Evolutionary conservation across 1,140 invertebrate species (phyloP).

Genomic region (Campoletis sonorensis): DNA sequence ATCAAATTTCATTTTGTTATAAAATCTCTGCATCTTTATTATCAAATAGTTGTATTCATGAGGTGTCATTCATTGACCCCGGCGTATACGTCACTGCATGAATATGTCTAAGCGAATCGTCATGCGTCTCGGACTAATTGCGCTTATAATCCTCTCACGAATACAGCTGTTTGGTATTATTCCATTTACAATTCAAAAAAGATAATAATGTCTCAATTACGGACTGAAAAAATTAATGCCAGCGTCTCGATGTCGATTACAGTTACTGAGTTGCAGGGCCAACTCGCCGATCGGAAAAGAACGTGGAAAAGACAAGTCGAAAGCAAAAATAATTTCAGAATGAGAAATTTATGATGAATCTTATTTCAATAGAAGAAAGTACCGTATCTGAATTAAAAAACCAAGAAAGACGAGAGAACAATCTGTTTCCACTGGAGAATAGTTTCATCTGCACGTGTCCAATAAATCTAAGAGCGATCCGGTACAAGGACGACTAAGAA

Average conservation of each 20-base stretch:
- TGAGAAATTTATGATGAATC: too few relatives aligned
- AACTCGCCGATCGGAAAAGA: too few relatives aligned
- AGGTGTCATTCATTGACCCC: background rate
- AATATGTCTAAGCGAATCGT: background rate
- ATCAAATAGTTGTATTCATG: background rate
- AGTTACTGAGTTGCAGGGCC: too few relatives aligned
- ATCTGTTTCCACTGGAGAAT: background rate
- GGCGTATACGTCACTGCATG: background rate
- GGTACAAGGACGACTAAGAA: background rate
- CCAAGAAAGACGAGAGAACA: background rate
- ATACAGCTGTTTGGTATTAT: conserved; percentile 11
- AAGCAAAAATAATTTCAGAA: too few relatives aligned
- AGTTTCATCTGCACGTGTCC: background rate
- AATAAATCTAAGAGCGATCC: background rate
- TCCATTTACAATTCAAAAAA: background rate
- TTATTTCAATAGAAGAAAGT: too few relatives aligned
- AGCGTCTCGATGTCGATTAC: too few relatives aligned
- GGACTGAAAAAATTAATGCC: background rate
- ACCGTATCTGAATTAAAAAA: background rate
- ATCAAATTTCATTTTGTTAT: background rate
- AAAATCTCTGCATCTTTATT: background rate
- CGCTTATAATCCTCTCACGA: background rate
- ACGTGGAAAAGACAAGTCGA: too few relatives aligned
- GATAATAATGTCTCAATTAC: background rate
- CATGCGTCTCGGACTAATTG: background rate